phyloP scores from a whole-genome alignment of 1,140 invertebrate species.

The Lanistes nyassanus region DNA sequence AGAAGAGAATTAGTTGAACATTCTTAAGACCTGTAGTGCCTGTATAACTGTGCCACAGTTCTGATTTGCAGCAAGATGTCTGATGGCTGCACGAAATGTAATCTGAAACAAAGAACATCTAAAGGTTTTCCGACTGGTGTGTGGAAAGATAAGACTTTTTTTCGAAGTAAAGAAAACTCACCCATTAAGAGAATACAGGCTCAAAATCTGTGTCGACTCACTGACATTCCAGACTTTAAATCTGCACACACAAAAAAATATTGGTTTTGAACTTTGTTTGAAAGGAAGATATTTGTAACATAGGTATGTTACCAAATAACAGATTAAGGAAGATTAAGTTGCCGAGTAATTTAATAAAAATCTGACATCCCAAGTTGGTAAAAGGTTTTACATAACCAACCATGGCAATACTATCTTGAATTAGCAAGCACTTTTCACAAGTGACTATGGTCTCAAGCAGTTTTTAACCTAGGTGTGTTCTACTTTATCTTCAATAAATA shows the following conservation, averaged over 20 bases:
- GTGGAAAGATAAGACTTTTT: not conserved
- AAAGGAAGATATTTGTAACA: not conserved
- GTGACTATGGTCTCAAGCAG: no score
- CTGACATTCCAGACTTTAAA: conserved; percentile 17
- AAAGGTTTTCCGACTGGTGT: not conserved
- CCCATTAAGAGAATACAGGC: conserved; percentile 29
- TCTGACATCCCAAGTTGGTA: no score
- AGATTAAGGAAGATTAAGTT: no score
- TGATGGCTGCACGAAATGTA: not conserved
- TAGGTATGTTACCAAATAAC: no score
- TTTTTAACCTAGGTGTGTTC: no score
- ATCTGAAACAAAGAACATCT: not conserved
- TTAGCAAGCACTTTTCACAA: no score
- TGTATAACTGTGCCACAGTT: not conserved
- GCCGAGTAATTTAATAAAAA: no score
- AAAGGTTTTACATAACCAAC: no score
- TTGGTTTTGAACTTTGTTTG: not conserved
- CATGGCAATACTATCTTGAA: no score
- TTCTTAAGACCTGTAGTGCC: not conserved
- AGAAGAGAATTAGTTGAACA: not conserved
- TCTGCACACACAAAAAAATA: conserved; percentile 18
- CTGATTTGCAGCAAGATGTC: not conserved
- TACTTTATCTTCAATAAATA: no score
- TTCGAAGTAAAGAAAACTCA: conserved; percentile 15
- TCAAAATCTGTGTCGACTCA: conserved; percentile 16